Evolutionary conservation across 92 coral and sea anemone species (phyloP), one percentile per base, ranked within the genome.

Genomic region (Hydrozoanthus gracilis): DNA sequence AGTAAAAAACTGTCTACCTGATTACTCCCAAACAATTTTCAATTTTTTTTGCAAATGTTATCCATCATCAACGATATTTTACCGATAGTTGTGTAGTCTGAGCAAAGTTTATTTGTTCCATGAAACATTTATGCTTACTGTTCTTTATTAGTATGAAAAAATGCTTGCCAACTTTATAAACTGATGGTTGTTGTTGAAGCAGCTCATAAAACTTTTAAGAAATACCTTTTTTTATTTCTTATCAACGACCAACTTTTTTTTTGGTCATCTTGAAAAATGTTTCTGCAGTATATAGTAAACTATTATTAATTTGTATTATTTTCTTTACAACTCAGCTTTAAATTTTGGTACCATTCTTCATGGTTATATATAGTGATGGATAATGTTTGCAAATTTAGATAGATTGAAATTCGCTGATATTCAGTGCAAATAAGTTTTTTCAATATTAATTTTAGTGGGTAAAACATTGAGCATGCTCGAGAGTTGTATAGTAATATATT

Each of bases 371-470:
- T 4, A 9, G 8, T 72, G 58, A 9, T 73, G 78, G 78, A 73
- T 73, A 49, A 73, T 14, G 15, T 49, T 73, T 73, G 78, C 78
- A 73, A 44, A 9, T 16, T 67, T 67, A 7, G 46, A 54, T 4
- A 20, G 68, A 14, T 18, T 20, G 14, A 16, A 49, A 73, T 48
- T 73, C 55, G 49, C 78, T 73, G 78, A 73, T 50, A 50, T 73
- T 73, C 78, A 73, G 78, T 73, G 78, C 15, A 6, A 50, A 44
- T 72, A 45, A 13, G 1, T 73, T 48, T 50, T 4, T 71, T 13
- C 15, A 73, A 47, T 16, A 49, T 49, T 73, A 18, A 7, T 73
- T 48, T 5, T 4, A 13, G 78, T 48, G 10, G 5, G 18, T 47
- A 51, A 49, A n/a, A 27, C 51, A 73, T 16, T 17, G 18, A 73